Evolutionary conservation across 2,888 invertebrate genomes (phyloP).

Genomic region (Dasysyrphus albostriatus): DNA sequence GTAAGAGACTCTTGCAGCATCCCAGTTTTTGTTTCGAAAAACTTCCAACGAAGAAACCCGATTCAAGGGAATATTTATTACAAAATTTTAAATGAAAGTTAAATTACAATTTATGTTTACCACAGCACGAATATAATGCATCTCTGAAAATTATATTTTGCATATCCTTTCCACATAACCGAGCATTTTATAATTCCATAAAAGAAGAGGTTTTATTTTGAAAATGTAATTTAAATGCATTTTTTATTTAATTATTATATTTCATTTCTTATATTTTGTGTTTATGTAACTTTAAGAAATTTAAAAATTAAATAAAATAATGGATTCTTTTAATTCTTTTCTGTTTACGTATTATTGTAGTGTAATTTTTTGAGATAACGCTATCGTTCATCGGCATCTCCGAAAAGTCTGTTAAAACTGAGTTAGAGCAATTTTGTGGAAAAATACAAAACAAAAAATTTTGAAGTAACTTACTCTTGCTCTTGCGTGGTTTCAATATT

Average conservation of each 20-base stretch:
- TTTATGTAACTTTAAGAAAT: too few relatives aligned
- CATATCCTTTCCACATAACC: constrained; percentile 38
- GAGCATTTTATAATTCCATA: background rate
- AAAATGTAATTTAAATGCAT: constrained; percentile 17
- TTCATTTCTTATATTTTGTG: too few relatives aligned
- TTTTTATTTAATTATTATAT: constrained; percentile 6
- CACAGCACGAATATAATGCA: constrained; percentile 44
- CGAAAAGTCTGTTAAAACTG: too few relatives aligned
- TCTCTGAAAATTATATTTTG: constrained; percentile 50
- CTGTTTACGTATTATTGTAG: background rate
- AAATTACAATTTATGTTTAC: constrained; percentile 70
- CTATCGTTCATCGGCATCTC: too few relatives aligned
- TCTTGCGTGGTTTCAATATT: too few relatives aligned
- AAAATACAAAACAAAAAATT: too few relatives aligned
- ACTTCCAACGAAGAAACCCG: constrained; percentile 56
- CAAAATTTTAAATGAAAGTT: constrained; percentile 72
- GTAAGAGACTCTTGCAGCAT: constrained; percentile 29
- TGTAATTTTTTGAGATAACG: too few relatives aligned
- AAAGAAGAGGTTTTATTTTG: background rate
- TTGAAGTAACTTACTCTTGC: too few relatives aligned
- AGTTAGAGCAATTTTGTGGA: too few relatives aligned
- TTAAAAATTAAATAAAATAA: background rate
- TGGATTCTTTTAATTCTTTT: background rate
- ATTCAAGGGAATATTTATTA: constrained; percentile 70
- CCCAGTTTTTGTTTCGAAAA: constrained; percentile 1